phyloP scores from a whole-genome alignment of 2,797 vertebrate species.

The Tangara arthus region DNA sequence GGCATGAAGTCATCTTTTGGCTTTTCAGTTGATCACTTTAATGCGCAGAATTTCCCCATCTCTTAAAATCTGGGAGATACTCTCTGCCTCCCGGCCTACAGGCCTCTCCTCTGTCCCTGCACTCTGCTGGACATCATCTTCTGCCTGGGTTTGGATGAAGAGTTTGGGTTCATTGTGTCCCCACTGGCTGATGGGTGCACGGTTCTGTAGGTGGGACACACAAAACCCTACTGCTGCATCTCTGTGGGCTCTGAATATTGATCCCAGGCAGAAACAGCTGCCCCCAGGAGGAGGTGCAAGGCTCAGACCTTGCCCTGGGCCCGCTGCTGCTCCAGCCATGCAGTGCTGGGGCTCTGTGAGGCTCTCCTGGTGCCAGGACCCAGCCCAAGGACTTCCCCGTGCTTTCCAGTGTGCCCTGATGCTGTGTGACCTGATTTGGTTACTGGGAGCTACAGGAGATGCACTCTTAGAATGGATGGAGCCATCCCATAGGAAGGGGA shows the following conservation, averaged over 20 bases:
- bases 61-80: rapidly evolving
- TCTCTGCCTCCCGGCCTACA: background rate
- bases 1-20: background rate
- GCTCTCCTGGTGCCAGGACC: rapidly evolving
- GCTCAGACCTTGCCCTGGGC: background rate
- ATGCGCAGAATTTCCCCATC: background rate
- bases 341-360: rapidly evolving
- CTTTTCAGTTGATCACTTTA: background rate
- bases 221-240: background rate
- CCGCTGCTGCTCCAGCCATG: rapidly evolving
- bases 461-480: background rate
- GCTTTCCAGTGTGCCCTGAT: background rate
- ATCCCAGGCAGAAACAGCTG: rapidly evolving
- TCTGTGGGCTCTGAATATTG: rapidly evolving
- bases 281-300: background rate
- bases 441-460: background rate
- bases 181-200: rapidly evolving
- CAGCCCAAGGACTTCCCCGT: rapidly evolving
- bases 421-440: rapidly evolving
- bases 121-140: rapidly evolving
- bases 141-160: background rate
- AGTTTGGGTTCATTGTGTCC: background rate
- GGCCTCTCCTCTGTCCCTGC: background rate
- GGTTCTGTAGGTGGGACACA: background rate
- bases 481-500: background rate